Base-by-base conservation (phyloP, 2,113 vertebrate genomes). In the Irena cyanogastra region DNA sequence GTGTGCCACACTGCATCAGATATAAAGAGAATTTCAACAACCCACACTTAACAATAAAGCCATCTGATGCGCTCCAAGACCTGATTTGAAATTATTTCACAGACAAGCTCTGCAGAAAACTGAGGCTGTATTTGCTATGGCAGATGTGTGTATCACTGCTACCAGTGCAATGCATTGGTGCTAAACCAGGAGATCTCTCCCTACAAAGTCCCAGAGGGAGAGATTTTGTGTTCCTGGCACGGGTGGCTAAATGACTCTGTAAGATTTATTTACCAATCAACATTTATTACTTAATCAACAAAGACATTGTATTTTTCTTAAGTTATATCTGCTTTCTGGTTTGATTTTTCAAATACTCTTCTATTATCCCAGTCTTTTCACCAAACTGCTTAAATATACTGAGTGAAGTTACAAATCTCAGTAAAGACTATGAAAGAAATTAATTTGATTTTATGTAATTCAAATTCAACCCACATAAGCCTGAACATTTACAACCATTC, bases 361-460 rank as follows among this genome's bases (percentile, higher is more conserved):
- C 41, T 85, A 65, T 49, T 69, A 71, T 5, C 5, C 4, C 5
- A 20, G 8, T 24, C 19, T 64, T 78, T 87, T 76, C 41, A 79
- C 21, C 13, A 41, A 33, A 49, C 18, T 72, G 27, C 30, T 82
- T 74, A 60, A 83, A 81, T 39, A 75, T 31, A 63, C 20, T 26
- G 26, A 78, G 9, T 79, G 37, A 85, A 50, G 10, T 72, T 76
- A 68, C 26, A 50, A 7, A 33, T 79, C 49, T 76, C n/a, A 57
- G 39, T 90, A 78, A 90, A 68, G 11, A 52, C 23, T 59, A 68
- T 64, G 50, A 79, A 79, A 2, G 0, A 65, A 68, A 91, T 87
- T 93, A 89, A 90, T 91, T 82, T 87, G 53, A 89, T 93, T 94
- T 92, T 61, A 50, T 66, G 27, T 60, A 57, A 83, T 93, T 92